These are phyloP conservation scores for Ramazzottius varieornatus DNA, from an alignment of 2,888 invertebrate species.

Conservation along the genomic window DNA sequence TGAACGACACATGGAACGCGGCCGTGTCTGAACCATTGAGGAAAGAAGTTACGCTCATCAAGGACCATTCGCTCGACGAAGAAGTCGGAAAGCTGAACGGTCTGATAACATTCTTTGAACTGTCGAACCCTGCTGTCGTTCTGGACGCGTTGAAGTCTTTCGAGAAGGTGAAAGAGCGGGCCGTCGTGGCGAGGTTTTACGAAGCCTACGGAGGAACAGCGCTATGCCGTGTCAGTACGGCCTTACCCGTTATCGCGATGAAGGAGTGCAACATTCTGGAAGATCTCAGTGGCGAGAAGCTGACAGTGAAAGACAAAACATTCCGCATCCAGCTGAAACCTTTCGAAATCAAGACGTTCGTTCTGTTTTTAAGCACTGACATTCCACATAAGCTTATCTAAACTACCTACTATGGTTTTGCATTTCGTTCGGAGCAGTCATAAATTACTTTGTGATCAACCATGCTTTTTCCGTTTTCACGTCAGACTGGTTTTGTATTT, in stretches of 20 bases:
- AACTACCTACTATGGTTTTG: no score
- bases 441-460: no score
- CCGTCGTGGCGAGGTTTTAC: conserved; percentile 21
- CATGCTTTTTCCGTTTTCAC: no score
- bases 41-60: neutral
- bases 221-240: neutral
- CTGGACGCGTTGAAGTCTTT: conserved; percentile 22
- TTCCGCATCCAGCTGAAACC: neutral
- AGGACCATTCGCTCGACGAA: neutral
- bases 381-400: no score
- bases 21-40: no score
- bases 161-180: conserved; percentile 14
- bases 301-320: neutral
- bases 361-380: neutral
- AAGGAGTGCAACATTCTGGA: neutral
- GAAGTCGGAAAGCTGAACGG: neutral
- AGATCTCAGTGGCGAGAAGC: neutral
- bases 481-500: no score
- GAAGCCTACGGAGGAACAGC: conserved; percentile 22
- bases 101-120: conserved; percentile 12
- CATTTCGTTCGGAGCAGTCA: no score
- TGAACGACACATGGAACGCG: conserved; percentile 15
- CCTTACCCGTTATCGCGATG: neutral
- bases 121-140: conserved; percentile 18
- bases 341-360: neutral